Evolutionary conservation across 1,140 invertebrate species (phyloP), one percentile per base, ranked within the genome.

Genomic region (Bombus cullumanus): DNA sequence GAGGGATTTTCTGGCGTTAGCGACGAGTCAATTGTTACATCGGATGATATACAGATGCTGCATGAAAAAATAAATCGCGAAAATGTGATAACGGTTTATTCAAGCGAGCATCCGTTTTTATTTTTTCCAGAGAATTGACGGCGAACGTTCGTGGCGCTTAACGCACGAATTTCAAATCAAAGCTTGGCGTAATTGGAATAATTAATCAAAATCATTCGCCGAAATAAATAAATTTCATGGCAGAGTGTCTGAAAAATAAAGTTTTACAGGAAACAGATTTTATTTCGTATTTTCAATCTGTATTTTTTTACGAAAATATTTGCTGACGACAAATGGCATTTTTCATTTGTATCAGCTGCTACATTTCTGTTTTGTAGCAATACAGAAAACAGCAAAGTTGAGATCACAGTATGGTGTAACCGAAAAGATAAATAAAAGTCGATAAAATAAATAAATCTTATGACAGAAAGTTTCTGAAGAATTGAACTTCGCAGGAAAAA

Each of bases 21-120:
- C 31, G 31, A 57, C 13, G 34, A 59, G 25, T 59, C 74, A 76
- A 76, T 76, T 76, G 74, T 76, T 76, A 76, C 74, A 76, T 76
- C 39, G 34, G n/a, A n/a, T 43, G 71, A 73, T 73, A 31, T 59
- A 59, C 34, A 59, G 74, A 57, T 37, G 37, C 34, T 37, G 47
- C 13, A 37, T 37, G 25, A 57, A 75, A 53, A 53, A 71, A 41
- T 28, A 28, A 71, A 34, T 57, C 28, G 43, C 28, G 18, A 2
- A 34, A n/a, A n/a, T 75, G 73, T 75, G 73, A 75, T 75, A 75
- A 75, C 73, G 3, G 43, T 25, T 66, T 31, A 66, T 66, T 66
- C 64, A n/a, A 15, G 31, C 64, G 64, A 31, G 64, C 15, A 18
- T 66, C 64, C n/a, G n/a, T 31, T 66, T 66, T 66, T 34, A 66